These are phyloP conservation scores for Acrobasis consociella DNA, from an alignment of 2,888 invertebrate species.

Conservation along the genomic window DNA sequence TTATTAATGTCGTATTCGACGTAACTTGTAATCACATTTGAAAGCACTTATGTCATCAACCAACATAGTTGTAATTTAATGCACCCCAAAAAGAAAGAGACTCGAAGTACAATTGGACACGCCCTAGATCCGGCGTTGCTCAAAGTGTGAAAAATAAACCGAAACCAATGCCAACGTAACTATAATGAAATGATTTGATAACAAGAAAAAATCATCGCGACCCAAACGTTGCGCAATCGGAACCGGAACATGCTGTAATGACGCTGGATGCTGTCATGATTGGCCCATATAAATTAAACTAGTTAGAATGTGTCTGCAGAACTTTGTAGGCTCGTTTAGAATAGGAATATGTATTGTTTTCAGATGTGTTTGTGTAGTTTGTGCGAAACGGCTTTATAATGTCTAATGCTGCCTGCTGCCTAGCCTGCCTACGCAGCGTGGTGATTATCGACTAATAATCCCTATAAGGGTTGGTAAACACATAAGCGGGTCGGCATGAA, in stretches of 20 bases:
- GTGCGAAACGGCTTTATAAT: too few species aligned
- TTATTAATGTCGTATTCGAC: slow-evolving; percentile 25
- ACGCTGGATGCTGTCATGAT: slow-evolving; percentile 1
- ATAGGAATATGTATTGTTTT: too few species aligned
- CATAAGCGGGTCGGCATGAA: too few species aligned
- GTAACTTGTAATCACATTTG: slow-evolving; percentile 30
- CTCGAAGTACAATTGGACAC: slow-evolving; percentile 45
- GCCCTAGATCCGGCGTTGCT: slow-evolving; percentile 63
- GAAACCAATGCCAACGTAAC: slow-evolving; percentile 48
- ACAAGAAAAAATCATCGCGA: slow-evolving; percentile 36
- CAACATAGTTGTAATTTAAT: slow-evolving; percentile 39
- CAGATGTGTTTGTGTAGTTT: too few species aligned
- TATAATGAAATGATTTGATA: slow-evolving; percentile 44
- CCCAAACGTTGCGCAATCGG: slow-evolving; percentile 43
- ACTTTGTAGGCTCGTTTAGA: background rate
- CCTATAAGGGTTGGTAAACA: too few species aligned
- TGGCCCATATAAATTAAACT: background rate
- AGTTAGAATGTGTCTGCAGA: background rate
- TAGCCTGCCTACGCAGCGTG: too few species aligned
- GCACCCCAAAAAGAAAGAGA: slow-evolving; percentile 46
- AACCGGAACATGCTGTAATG: slow-evolving; percentile 31
- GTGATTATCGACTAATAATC: too few species aligned
- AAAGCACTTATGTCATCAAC: slow-evolving; percentile 47
- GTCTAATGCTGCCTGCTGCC: too few species aligned
- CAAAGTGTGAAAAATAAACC: slow-evolving; percentile 50